phyloP scores from a whole-genome alignment of 2,113 vertebrate genomes.

The Siniperca knerii region DNA sequence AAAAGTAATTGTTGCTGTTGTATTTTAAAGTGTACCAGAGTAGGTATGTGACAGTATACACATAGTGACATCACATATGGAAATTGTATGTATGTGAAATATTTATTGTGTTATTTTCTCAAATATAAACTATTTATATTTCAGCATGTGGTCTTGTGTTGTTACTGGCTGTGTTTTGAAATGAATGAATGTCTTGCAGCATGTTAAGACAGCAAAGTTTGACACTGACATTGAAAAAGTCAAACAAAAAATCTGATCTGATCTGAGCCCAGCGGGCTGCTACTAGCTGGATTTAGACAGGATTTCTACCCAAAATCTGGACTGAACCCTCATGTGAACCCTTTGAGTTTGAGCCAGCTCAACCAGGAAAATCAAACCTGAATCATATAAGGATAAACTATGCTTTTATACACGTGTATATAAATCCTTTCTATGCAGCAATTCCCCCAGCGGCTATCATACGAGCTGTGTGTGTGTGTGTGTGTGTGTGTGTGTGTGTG shows the following conservation, averaged over 20 bases:
- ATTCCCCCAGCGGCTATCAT: not conserved
- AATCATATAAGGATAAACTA: not conserved
- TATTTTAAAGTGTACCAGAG: not conserved
- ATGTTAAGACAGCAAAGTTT: not conserved
- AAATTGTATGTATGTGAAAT: constrained; percentile 41
- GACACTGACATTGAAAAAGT: not conserved
- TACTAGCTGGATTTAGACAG: constrained; percentile 7
- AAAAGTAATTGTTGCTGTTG: not conserved
- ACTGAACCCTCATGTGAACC: not conserved
- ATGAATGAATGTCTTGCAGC: constrained; percentile 4
- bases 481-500: not conserved
- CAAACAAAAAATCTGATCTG: not conserved
- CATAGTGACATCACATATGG: not conserved
- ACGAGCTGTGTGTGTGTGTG: not conserved
- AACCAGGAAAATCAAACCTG: not conserved
- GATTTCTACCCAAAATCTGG: constrained; percentile 14
- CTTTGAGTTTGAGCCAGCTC: constrained; percentile 5
- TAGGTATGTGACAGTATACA: not conserved
- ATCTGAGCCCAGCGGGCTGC: not conserved
- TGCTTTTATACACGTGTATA: not conserved
- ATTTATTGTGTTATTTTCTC: constrained; percentile 53
- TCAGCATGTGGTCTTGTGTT: not conserved
- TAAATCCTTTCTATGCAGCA: constrained; percentile 11
- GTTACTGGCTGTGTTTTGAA: constrained; percentile 25
- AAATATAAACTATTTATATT: constrained; percentile 66